phyloP scores from a whole-genome alignment of 2,888 invertebrate species.

The Nipponacmea schrenckii region DNA sequence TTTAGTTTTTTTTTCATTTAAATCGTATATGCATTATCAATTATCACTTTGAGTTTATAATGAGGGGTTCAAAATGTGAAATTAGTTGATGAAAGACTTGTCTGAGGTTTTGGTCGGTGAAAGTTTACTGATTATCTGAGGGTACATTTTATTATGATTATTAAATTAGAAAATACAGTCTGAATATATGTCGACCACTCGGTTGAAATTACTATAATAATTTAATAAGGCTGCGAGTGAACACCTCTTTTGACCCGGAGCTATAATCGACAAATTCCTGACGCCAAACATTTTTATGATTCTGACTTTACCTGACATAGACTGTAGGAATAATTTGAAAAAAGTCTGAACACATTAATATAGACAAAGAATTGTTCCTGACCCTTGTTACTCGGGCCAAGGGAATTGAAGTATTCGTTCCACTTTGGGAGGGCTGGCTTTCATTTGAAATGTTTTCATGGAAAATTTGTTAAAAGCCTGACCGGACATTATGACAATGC shows the following conservation, averaged over 20 bases:
- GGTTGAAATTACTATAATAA: background rate
- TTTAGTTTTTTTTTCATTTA: too few relatives aligned
- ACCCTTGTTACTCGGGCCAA: background rate
- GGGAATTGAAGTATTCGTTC: slow-evolving; percentile 1
- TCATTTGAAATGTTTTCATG: slow-evolving; percentile 1
- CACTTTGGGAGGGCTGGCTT: slow-evolving; percentile 2
- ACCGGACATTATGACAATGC: slow-evolving; percentile 7
- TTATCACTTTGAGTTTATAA: too few relatives aligned
- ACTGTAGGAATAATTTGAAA: background rate
- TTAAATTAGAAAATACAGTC: background rate
- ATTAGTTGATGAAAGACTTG: too few relatives aligned
- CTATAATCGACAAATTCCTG: slow-evolving; percentile 1
- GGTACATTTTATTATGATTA: background rate
- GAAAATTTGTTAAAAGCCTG: slow-evolving; percentile 3
- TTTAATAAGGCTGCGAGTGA: slow-evolving; percentile 1
- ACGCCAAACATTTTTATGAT: background rate
- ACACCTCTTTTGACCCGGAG: background rate
- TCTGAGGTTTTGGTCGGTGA: too few relatives aligned
- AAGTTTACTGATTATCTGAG: background rate
- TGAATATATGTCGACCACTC: background rate
- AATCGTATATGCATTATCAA: too few relatives aligned
- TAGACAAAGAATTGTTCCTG: background rate
- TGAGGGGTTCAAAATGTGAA: too few relatives aligned
- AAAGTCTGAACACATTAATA: slow-evolving; percentile 1
- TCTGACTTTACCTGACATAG: background rate